Evolutionary conservation across 2,113 vertebrate genomes (phyloP).

Genomic region (Martes martes): DNA sequence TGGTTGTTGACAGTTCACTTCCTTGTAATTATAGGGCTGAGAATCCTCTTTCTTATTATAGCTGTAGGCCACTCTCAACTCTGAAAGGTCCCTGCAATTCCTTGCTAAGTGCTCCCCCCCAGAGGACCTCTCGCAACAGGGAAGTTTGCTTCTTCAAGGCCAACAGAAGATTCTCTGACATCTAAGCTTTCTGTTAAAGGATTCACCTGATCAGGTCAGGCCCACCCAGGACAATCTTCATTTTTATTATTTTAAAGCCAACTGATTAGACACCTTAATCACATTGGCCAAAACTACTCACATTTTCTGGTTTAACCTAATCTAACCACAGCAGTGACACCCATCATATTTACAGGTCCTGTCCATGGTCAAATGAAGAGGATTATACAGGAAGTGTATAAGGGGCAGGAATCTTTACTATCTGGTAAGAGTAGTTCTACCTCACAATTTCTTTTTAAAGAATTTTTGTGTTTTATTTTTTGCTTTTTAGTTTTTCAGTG

Average conservation of each 20-base stretch:
- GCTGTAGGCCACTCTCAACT: background rate
- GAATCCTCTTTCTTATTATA: background rate
- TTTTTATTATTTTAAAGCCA: background rate
- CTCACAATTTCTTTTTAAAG: background rate
- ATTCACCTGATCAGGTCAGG: background rate
- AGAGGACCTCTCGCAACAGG: background rate
- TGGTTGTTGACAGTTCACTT: background rate
- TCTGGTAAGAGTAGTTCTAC: background rate
- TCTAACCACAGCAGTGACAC: background rate
- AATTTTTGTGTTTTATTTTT: slow-evolving; percentile 2
- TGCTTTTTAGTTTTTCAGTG: background rate
- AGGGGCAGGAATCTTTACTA: background rate
- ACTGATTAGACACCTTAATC: background rate
- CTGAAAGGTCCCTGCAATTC: background rate
- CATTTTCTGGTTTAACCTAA: background rate
- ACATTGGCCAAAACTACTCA: background rate
- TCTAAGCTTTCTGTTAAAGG: background rate
- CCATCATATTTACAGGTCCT: background rate
- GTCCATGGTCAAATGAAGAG: background rate
- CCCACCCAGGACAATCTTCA: background rate
- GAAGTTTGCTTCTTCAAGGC: background rate
- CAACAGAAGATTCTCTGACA: background rate
- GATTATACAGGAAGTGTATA: background rate
- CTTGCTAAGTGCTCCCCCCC: background rate
- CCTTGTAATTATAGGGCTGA: background rate